Evolutionary conservation across 2,797 vertebrate genomes (phyloP).

Genomic region (Helarctos malayanus): DNA sequence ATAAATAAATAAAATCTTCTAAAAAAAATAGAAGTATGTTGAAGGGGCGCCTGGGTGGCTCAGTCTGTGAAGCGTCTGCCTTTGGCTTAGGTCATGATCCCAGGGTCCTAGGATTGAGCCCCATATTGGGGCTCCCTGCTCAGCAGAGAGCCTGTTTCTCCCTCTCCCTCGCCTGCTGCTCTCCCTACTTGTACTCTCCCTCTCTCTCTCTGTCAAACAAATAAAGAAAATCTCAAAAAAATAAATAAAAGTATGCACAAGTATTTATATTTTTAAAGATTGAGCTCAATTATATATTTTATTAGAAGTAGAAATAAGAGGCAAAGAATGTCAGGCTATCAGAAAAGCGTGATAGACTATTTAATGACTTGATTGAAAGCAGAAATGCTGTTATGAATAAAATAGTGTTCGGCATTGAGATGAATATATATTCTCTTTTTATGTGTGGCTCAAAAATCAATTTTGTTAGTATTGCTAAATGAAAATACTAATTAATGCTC

Average conservation of each 20-base stretch:
- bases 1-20: no score
- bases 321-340: not conserved
- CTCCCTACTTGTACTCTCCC: not conserved
- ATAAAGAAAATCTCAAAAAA: not conserved
- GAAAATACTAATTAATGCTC: not conserved
- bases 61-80: not conserved
- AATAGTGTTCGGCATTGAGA: not conserved
- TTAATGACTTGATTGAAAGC: conserved; percentile 6
- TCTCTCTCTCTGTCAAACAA: not conserved
- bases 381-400: conserved; percentile 12
- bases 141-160: not conserved
- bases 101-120: not conserved
- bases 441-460: not conserved
- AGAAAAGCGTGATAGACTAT: conserved; percentile 7
- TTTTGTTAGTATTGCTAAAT: conserved; percentile 46
- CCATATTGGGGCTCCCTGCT: not conserved
- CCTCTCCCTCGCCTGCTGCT: not conserved
- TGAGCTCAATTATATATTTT: conserved; percentile 51
- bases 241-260: not conserved
- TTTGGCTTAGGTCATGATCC: not conserved
- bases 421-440: not conserved
- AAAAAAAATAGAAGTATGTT: not conserved
- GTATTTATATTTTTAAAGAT: conserved; percentile 1
- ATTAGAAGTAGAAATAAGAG: conserved; percentile 35
- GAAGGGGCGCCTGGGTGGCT: not conserved